Evolutionary conservation across 1,140 invertebrate species (phyloP).

Genomic region (Hermetia illucens): DNA sequence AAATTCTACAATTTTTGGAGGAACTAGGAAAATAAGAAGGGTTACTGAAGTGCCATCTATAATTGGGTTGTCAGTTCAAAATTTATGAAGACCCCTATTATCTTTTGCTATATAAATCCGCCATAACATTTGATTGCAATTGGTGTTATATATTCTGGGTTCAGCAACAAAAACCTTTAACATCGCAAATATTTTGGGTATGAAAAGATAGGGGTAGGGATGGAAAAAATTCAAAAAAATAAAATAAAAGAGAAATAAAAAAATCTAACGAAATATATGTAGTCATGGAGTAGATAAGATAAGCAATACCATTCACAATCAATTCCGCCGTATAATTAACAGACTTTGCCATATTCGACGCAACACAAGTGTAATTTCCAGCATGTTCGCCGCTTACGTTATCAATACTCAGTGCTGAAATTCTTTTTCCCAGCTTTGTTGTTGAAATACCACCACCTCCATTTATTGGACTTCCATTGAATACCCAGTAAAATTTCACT

Average conservation of each 20-base stretch:
- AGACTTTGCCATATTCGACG: conserved; percentile 46
- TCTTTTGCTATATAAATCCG: conserved; percentile 13
- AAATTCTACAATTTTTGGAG: conserved; percentile 44
- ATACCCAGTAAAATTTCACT: conserved; percentile 29
- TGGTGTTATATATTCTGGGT: not conserved
- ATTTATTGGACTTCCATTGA: not conserved
- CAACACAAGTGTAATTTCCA: conserved; percentile 42
- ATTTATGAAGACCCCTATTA: too few species aligned
- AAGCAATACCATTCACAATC: conserved; percentile 50
- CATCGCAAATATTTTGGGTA: too few species aligned
- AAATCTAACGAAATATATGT: too few species aligned
- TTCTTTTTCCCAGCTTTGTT: conserved; percentile 3
- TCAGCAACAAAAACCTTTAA: too few species aligned
- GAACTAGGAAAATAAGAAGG: conserved; percentile 28
- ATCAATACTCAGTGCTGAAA: conserved; percentile 25
- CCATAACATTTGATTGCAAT: too few species aligned
- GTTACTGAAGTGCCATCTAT: too few species aligned
- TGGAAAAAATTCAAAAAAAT: too few species aligned
- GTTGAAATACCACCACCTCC: conserved; percentile 4
- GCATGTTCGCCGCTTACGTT: conserved; percentile 30
- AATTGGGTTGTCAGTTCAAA: too few species aligned
- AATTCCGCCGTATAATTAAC: conserved; percentile 48
- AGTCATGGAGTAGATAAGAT: too few species aligned
- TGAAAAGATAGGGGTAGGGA: too few species aligned
- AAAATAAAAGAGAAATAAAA: too few species aligned